phyloP scores from a whole-genome alignment of 2,797 vertebrate genomes.

The Liasis olivaceus region DNA sequence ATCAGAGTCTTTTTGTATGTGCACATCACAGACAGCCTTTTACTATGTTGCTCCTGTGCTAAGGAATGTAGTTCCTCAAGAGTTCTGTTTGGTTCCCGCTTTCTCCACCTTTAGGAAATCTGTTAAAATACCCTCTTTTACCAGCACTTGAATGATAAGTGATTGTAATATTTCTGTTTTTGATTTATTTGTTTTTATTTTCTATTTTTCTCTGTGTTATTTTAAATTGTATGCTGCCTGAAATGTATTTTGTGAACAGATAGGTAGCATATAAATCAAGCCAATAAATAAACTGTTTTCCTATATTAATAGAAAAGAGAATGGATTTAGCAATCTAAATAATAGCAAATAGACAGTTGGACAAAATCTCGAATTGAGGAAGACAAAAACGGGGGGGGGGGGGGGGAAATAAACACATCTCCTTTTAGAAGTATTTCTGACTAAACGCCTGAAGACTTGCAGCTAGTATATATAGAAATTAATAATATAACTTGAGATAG shows the following conservation, averaged over 20 bases:
- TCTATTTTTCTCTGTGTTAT: background rate
- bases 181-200: background rate
- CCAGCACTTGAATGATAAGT: background rate
- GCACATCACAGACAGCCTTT: background rate
- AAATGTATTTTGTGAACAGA: background rate
- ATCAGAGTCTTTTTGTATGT: background rate
- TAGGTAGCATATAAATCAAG: background rate
- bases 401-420: too few relatives aligned
- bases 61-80: background rate
- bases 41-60: background rate
- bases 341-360: background rate
- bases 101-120: background rate
- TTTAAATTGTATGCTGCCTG: background rate
- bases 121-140: background rate
- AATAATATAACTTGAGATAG: background rate
- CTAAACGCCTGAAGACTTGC: too few relatives aligned
- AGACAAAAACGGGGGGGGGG: too few relatives aligned
- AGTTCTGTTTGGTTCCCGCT: background rate
- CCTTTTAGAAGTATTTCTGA: too few relatives aligned
- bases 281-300: background rate
- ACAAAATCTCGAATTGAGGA: background rate
- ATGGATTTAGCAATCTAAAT: background rate
- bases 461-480: too few relatives aligned
- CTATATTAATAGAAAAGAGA: background rate
- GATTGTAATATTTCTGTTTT: background rate